These are phyloP conservation scores for Heliocidaris tuberculata DNA, from an alignment of 35 echinoderm and acorn worm genomes.

Conservation along the genomic window DNA sequence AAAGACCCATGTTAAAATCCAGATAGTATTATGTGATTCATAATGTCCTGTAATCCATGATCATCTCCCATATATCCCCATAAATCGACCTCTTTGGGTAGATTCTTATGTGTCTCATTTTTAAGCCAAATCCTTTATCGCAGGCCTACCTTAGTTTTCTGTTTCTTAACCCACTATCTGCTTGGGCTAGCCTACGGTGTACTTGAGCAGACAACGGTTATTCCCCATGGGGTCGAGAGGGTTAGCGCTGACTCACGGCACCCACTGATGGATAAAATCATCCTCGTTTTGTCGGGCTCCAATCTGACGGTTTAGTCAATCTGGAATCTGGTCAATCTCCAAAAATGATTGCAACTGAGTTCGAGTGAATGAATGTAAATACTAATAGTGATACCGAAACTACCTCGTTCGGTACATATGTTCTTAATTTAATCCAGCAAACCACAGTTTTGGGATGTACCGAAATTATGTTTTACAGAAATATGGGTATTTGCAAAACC, in stretches of 20 bases:
- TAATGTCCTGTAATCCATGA: not conserved
- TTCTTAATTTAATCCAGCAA: not conserved
- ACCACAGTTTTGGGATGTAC: not conserved
- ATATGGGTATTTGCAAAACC: not conserved
- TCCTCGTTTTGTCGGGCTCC: not conserved
- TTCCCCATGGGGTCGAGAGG: not conserved
- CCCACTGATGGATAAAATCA: not conserved
- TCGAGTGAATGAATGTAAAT: not conserved
- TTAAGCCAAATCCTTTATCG: not conserved
- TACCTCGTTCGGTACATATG: not conserved
- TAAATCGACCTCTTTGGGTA: not conserved
- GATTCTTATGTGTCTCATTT: not conserved
- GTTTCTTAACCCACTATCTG: not conserved
- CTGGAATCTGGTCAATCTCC: not conserved
- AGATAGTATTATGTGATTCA: not conserved
- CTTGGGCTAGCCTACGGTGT: not conserved
- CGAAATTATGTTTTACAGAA: not conserved
- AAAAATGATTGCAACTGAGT: not conserved
- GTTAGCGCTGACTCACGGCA: not conserved
- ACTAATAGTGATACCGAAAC: not conserved
- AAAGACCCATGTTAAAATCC: too few species aligned
- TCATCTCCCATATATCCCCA: not conserved
- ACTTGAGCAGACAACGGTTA: not conserved
- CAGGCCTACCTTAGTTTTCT: not conserved
- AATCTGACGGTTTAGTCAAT: not conserved